These are phyloP conservation scores for Clanis bilineata DNA, from an alignment of 2,888 invertebrate genomes.

Conservation along the genomic window DNA sequence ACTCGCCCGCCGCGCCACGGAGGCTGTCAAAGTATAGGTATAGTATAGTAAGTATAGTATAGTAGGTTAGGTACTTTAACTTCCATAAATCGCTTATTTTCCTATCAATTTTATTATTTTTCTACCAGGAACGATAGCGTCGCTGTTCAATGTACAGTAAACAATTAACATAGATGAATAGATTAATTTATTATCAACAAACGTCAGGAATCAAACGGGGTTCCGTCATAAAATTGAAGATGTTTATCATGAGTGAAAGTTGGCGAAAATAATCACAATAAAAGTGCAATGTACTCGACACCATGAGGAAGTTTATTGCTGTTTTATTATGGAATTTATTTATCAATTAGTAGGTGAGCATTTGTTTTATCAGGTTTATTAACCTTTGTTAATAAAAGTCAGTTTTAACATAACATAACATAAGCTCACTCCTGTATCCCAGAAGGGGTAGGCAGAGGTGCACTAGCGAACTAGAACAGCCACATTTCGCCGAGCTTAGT, in stretches of 20 bases:
- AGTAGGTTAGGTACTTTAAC: no score
- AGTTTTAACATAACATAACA: no score
- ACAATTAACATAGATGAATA: not conserved
- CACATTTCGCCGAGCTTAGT: no score
- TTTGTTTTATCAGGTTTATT: not conserved
- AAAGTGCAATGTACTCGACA: not conserved
- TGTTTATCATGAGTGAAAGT: conserved; percentile 9
- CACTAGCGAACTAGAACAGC: no score
- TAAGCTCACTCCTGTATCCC: no score
- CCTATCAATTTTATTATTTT: not conserved
- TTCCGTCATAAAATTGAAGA: conserved; percentile 1
- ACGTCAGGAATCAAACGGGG: conserved; percentile 1
- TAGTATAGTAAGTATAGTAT: no score
- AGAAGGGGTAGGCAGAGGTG: no score
- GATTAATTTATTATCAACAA: conserved; percentile 4
- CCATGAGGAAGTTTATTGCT: not conserved
- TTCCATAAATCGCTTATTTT: no score
- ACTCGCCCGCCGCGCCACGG: no score
- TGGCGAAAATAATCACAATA: not conserved
- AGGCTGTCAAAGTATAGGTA: no score
- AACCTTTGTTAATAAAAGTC: not conserved
- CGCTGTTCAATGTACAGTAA: not conserved
- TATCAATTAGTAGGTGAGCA: not conserved
- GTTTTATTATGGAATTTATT: not conserved
- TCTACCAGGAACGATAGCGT: not conserved